phyloP scores from a whole-genome alignment of 2,888 invertebrate genomes.

The Orthonevra nobilis region DNA sequence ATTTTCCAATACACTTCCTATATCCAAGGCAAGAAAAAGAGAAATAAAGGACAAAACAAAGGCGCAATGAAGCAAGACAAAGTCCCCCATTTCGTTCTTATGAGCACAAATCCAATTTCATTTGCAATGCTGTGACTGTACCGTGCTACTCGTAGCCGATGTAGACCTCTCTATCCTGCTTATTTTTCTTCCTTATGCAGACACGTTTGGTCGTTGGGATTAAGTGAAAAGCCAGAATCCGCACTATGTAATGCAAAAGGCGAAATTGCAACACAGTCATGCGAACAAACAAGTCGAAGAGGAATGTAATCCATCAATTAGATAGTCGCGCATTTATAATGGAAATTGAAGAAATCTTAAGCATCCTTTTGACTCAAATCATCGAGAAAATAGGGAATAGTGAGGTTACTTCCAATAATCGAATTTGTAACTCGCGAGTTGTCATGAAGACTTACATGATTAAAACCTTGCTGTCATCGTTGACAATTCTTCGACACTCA shows the following conservation, averaged over 20 bases:
- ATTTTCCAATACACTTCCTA: constrained; percentile 32
- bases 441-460: too few relatives aligned
- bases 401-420: too few relatives aligned
- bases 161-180: too few relatives aligned
- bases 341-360: too few relatives aligned
- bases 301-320: constrained; percentile 32
- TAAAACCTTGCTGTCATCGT: too few relatives aligned
- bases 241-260: background rate
- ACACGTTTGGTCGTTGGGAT: background rate
- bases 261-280: constrained; percentile 8
- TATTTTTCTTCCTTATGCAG: background rate
- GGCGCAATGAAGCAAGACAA: constrained; percentile 17
- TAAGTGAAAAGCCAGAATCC: background rate
- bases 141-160: too few relatives aligned
- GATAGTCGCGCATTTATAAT: constrained; percentile 11
- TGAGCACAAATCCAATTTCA: constrained; percentile 62
- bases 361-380: too few relatives aligned
- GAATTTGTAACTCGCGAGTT: too few relatives aligned
- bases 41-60: constrained; percentile 3
- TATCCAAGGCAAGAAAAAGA: constrained; percentile 3
- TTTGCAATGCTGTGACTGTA: constrained; percentile 24
- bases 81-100: constrained; percentile 44
- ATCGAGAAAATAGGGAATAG: too few relatives aligned
- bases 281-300: background rate
- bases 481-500: too few relatives aligned